Base-by-base conservation (phyloP, 2,888 invertebrate genomes). In the Hyppa rectilinea region DNA sequence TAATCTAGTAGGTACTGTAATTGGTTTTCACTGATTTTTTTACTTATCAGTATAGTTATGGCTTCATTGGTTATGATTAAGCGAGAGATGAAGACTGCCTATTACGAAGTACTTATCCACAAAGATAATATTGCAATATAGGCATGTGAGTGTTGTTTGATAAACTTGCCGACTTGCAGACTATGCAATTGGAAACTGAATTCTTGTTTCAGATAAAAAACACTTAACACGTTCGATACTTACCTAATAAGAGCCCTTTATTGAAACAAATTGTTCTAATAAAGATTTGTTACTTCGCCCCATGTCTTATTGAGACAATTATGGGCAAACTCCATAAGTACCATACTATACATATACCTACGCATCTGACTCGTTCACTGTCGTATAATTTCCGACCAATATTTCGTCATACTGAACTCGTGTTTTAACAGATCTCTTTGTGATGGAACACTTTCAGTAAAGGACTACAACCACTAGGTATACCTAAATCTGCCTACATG, bases 241-340 rank as follows among this genome's bases (percentile, higher is more conserved):
- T 20, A 63, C 29, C 0, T 43, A 10, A 4, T 31, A 60, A 34
- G 20, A 36, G 58, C 38, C 50, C 38, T 59, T 66, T 62, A 74
- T 66, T 73, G 49, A 0, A 47, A 55, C 31, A 50, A 79, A 56
- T 78, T 60, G 43, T 60, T 60, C 40, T 29, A 71, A 62, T 78
- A 40, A 71, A 71, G 45, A 62, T 20, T 62, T 26, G 40, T 58
- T 52, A 62, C 29, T 43, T 47, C 47, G 56, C 56, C 26, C 43
- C 78, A 40, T 59, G 49, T 50, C 29, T 7, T 50, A 59, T 55
- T 78, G 31, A 59, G 34, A 7, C 59, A 45, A 78, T 78, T 62
- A 71, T 78, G 31, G 43, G 14, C 3, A 60, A 72, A 45, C 43
- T 49, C 49, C 26, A 14, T 49, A 23, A n/a, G 14, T 55, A 29